Evolutionary conservation across 2,888 invertebrate genomes (phyloP).

Genomic region (Tetropium fuscum): DNA sequence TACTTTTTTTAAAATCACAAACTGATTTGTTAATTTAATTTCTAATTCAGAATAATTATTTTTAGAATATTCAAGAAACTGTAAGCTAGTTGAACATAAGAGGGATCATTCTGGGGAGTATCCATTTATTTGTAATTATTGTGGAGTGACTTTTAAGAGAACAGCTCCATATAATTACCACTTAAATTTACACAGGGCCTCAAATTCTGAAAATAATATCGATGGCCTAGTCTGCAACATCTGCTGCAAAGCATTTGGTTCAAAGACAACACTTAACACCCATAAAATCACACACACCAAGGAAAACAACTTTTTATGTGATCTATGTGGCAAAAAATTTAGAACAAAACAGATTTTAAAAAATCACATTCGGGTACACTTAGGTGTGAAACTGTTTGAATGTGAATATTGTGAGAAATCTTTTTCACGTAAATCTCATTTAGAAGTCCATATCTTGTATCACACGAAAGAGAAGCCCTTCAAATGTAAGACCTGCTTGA

Average conservation of each 20-base stretch:
- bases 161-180: conserved; percentile 10
- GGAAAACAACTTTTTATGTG: conserved; percentile 16
- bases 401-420: conserved; percentile 13
- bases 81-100: conserved; percentile 7
- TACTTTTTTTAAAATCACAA: background rate
- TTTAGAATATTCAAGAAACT: conserved; percentile 14
- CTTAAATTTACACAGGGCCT: conserved; percentile 11
- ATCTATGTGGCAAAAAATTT: conserved; percentile 17
- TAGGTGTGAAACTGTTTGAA: conserved; percentile 12
- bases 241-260: conserved; percentile 12
- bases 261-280: conserved; percentile 7
- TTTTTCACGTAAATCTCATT: conserved; percentile 14
- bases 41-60: background rate
- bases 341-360: conserved; percentile 12
- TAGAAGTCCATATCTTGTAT: conserved; percentile 8
- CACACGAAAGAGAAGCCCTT: conserved; percentile 22
- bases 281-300: conserved; percentile 9
- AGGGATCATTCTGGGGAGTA: conserved; percentile 15
- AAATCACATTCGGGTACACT: conserved; percentile 10
- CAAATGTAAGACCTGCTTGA: conserved; percentile 13
- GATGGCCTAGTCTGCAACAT: conserved; percentile 6
- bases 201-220: conserved; percentile 4
- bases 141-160: conserved; percentile 18
- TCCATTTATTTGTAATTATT: conserved; percentile 20
- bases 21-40: too few relatives aligned